Conservation (phyloP, 92 coral and sea anemone genomes). For the Epizoanthus rinbou region DNA sequence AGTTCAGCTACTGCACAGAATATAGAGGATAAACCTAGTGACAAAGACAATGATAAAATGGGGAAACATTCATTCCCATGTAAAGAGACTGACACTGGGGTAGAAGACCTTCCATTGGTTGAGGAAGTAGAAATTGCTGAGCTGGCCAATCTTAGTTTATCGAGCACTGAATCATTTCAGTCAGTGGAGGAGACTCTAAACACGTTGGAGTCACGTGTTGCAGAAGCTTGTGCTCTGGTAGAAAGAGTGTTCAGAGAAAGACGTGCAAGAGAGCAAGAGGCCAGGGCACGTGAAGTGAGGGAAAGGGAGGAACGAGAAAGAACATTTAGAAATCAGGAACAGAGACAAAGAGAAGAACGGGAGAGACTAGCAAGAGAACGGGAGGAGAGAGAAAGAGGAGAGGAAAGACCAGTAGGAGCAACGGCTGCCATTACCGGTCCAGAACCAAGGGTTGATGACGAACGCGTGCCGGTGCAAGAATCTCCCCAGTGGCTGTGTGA, state of each 20-base stretch:
- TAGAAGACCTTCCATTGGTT: not conserved
- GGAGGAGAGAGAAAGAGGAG: too few species aligned
- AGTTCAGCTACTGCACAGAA: too few species aligned
- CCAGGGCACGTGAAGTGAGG: conserved; percentile 2
- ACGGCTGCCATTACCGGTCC: not conserved
- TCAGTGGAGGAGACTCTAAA: conserved; percentile 8
- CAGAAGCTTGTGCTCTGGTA: not conserved
- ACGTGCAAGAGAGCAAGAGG: not conserved
- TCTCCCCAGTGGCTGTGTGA: conserved; percentile 37
- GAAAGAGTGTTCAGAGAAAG: conserved; percentile 6
- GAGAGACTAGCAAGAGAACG: not conserved
- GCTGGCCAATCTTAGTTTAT: not conserved
- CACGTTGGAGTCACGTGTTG: not conserved
- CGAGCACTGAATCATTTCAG: conserved; percentile 7
- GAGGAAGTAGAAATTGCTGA: not conserved
- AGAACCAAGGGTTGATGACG: conserved; percentile 4
- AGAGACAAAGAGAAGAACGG: not conserved
- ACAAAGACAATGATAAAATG: not conserved
- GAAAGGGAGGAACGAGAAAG: not conserved
- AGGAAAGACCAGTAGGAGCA: too few species aligned
- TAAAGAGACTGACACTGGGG: not conserved
- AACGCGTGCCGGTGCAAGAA: conserved; percentile 25
- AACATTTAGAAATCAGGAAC: not conserved
- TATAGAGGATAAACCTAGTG: not conserved
- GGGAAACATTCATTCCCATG: not conserved